Conservation (phyloP, 2,113 vertebrate species). For the Siniperca chuatsi region DNA sequence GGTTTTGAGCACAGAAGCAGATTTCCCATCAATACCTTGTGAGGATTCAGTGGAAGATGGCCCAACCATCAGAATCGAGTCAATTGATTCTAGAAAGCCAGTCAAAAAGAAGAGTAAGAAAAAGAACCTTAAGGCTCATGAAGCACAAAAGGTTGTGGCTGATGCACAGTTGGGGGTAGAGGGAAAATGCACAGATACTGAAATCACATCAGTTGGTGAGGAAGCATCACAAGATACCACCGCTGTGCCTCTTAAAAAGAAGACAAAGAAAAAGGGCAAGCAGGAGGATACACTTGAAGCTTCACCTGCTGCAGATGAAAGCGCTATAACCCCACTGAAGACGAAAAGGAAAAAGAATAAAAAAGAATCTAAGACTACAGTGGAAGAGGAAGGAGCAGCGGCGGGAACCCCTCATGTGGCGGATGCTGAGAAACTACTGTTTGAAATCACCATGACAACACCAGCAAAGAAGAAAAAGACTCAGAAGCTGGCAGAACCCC, state of each 20-base stretch:
- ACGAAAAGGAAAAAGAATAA: conserved; percentile 32
- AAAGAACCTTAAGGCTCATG: neutral
- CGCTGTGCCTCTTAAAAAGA: conserved; percentile 23
- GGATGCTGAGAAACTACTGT: neutral
- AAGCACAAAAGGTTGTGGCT: neutral
- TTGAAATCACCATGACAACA: neutral
- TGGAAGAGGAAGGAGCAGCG: neutral
- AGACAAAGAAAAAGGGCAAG: conserved; percentile 36
- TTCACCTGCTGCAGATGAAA: neutral
- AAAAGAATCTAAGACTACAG: neutral
- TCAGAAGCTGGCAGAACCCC: neutral
- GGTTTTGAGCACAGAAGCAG: neutral
- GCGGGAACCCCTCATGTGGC: neutral
- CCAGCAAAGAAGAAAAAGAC: conserved; percentile 44
- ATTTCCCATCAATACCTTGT: neutral
- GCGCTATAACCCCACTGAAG: conserved; percentile 1
- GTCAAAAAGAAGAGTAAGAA: conserved; percentile 36
- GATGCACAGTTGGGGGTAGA: neutral
- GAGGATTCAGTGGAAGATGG: neutral
- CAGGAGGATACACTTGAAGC: neutral
- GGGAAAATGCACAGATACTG: neutral
- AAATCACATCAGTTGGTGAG: neutral
- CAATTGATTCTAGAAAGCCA: neutral
- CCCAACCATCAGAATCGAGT: neutral
- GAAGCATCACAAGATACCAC: neutral